A percentile compares a stretch with the other conserved stretches of the same genome.
Evolutionary conservation across 2,888 invertebrate species (phyloP).

Genomic region (Maniola hyperantus): DNA sequence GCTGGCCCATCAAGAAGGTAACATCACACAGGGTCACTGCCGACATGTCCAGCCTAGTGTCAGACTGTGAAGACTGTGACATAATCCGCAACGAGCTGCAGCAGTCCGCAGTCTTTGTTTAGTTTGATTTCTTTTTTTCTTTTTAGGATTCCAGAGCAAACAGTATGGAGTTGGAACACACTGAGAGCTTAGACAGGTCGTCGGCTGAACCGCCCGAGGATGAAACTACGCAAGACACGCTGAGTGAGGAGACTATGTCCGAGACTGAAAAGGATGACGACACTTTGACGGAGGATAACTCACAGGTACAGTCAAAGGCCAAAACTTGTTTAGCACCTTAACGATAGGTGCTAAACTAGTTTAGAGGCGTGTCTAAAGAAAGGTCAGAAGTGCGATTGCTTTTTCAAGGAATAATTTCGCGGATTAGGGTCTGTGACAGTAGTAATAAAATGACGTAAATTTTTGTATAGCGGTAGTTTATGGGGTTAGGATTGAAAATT

Average conservation of each 20-base stretch:
- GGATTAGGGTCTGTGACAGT: too few relatives aligned
- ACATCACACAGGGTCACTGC: background rate
- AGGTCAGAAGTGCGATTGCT: too few relatives aligned
- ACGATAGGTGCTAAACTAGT: too few relatives aligned
- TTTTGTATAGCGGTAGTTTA: too few relatives aligned
- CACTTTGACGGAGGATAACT: slow-evolving; percentile 42
- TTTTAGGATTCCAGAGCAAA: slow-evolving; percentile 50
- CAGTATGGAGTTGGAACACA: slow-evolving; percentile 58
- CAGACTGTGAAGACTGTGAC: slow-evolving; percentile 72
- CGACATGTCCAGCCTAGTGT: too few relatives aligned
- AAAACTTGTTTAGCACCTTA: too few relatives aligned
- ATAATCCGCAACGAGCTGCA: slow-evolving; percentile 67
- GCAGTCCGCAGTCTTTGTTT: slow-evolving; percentile 50
- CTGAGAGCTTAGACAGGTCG: slow-evolving; percentile 60
- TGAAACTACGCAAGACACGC: slow-evolving; percentile 60
- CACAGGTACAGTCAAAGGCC: slow-evolving; percentile 42
- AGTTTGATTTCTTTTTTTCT: background rate
- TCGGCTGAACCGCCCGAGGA: slow-evolving; percentile 63
- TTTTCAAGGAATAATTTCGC: too few relatives aligned
- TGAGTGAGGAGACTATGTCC: slow-evolving; percentile 60
- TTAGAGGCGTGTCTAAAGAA: too few relatives aligned
- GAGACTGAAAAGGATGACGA: slow-evolving; percentile 53
- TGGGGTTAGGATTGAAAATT: too few relatives aligned
- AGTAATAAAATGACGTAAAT: too few relatives aligned
- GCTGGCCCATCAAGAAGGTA: slow-evolving; percentile 87